Percentiles rank a stretch among this genome's conserved stretches.
Evolutionary conservation across 2,888 invertebrate genomes (phyloP).

Genomic region (Heliothis peltigera): DNA sequence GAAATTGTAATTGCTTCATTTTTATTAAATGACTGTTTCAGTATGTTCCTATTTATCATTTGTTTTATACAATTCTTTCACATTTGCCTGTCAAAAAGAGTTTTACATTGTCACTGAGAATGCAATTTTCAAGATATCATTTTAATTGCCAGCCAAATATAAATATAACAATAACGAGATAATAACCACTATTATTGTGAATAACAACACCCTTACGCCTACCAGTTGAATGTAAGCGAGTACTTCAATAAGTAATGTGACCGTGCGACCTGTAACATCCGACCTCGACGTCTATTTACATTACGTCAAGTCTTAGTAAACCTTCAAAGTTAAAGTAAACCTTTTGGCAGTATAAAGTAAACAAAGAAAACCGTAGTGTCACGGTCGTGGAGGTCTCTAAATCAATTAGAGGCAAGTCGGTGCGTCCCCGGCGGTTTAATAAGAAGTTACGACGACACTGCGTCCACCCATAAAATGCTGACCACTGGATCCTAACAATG

Average conservation of each 20-base stretch:
- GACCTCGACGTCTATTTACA: slow-evolving; percentile 55
- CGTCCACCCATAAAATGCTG: slow-evolving; percentile 83
- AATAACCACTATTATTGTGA: too few relatives aligned
- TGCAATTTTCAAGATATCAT: neutral
- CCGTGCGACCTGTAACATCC: slow-evolving; percentile 24
- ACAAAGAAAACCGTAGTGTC: slow-evolving; percentile 76
- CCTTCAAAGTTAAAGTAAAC: slow-evolving; percentile 62
- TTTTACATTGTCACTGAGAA: slow-evolving; percentile 15
- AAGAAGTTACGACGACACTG: slow-evolving; percentile 84
- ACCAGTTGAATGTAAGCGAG: slow-evolving; percentile 12
- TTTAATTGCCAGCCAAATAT: too few relatives aligned
- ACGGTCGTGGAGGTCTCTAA: slow-evolving; percentile 78
- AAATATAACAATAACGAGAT: too few relatives aligned
- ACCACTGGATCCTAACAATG: slow-evolving; percentile 82
- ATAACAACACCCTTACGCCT: neutral
- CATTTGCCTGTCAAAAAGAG: slow-evolving; percentile 23
- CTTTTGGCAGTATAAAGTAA: slow-evolving; percentile 69
- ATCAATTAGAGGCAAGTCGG: slow-evolving; percentile 85
- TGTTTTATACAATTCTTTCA: slow-evolving; percentile 29
- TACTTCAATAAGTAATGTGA: slow-evolving; percentile 22
- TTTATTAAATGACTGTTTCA: slow-evolving; percentile 45
- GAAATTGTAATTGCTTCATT: slow-evolving; percentile 59
- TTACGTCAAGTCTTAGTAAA: slow-evolving; percentile 53
- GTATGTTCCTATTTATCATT: slow-evolving; percentile 25
- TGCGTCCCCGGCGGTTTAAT: slow-evolving; percentile 84